Conservation (phyloP, 2,113 vertebrate genomes). For the Anguilla japonica region DNA sequence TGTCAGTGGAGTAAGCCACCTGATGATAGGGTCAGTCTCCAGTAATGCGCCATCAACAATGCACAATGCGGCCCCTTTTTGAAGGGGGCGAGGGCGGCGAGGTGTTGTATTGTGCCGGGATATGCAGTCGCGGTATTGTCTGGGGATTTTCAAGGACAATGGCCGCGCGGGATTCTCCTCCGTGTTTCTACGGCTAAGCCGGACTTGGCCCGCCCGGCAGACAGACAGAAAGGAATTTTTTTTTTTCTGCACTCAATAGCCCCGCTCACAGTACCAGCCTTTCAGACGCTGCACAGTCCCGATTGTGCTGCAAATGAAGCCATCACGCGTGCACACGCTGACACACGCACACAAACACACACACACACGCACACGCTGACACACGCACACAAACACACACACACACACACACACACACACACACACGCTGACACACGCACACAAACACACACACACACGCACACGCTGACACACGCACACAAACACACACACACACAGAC, state of each 20-base stretch:
- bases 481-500: neutral
- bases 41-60: constrained; percentile 5
- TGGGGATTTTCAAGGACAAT: constrained; percentile 13
- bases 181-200: neutral
- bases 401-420: neutral
- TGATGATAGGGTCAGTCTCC: neutral
- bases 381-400: neutral
- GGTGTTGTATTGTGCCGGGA: neutral
- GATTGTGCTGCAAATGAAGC: neutral
- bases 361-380: neutral
- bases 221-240: neutral
- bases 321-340: neutral
- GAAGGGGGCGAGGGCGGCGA: neutral
- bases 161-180: neutral
- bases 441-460: no score
- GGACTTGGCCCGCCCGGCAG: constrained; percentile 19
- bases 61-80: neutral
- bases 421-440: constrained; percentile 12
- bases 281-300: neutral
- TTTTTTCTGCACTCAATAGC: neutral
- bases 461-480: neutral
- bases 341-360: neutral
- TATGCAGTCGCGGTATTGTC: neutral
- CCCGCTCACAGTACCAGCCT: neutral
- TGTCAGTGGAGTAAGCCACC: neutral